Evolutionary conservation across 1,140 invertebrate genomes (phyloP).

Genomic region (Battus philenor): DNA sequence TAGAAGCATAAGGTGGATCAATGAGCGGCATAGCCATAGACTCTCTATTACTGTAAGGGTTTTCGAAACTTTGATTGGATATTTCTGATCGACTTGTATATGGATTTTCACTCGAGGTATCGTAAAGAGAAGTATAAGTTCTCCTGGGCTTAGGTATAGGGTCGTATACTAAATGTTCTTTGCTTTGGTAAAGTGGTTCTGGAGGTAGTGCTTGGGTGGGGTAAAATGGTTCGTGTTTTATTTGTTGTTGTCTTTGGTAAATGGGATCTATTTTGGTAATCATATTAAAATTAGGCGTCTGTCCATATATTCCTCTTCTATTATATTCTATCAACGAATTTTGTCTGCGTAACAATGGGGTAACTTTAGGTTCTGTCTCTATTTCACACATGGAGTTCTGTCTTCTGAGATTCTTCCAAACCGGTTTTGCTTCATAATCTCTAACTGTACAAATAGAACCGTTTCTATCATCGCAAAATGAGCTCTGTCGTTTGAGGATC

Average conservation of each 20-base stretch:
- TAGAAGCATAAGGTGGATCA: slow-evolving; percentile 53
- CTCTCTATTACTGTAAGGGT: slow-evolving; percentile 56
- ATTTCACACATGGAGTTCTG: slow-evolving; percentile 74
- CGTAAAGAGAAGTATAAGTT: slow-evolving; percentile 66
- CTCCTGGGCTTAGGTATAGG: slow-evolving; percentile 70
- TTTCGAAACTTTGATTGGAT: slow-evolving; percentile 60
- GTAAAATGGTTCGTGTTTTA: slow-evolving; percentile 70
- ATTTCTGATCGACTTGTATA: slow-evolving; percentile 63
- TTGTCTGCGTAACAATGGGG: slow-evolving; percentile 70
- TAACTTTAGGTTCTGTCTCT: slow-evolving; percentile 74
- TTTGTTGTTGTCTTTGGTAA: slow-evolving; percentile 73
- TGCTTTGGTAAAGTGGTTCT: slow-evolving; percentile 71
- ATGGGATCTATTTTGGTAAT: slow-evolving; percentile 76
- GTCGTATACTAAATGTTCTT: slow-evolving; percentile 67
- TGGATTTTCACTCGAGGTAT: slow-evolving; percentile 62
- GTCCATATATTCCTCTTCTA: slow-evolving; percentile 62
- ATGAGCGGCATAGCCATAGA: slow-evolving; percentile 53
- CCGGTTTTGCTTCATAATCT: slow-evolving; percentile 64
- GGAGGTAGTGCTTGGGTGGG: slow-evolving; percentile 70
- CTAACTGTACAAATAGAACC: slow-evolving; percentile 59
- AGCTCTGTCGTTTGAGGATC: slow-evolving; percentile 71
- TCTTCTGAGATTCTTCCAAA: slow-evolving; percentile 51
- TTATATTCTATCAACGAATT: slow-evolving; percentile 75
- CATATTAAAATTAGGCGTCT: slow-evolving; percentile 69
- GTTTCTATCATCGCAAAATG: slow-evolving; percentile 68